Base-by-base conservation (phyloP, 2,888 invertebrate species). In the Tipula confusa region DNA sequence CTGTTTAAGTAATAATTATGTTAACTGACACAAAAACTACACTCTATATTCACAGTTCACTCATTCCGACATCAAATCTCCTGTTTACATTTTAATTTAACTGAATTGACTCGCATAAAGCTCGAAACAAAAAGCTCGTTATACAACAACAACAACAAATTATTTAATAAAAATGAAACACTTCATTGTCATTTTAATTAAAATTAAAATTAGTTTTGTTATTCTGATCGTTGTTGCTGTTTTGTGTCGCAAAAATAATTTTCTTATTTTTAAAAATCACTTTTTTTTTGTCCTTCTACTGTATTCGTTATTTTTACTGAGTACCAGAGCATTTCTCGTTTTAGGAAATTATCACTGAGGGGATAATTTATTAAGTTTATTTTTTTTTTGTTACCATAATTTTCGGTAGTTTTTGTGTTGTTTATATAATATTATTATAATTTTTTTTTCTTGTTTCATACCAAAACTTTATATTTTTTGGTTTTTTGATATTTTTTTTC, bases 301-400 rank as follows among this genome's bases (percentile, higher is more conserved):
- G n/a, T n/a, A n/a, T n/a, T 48, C 48, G 48, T 48, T 48, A 48
- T 48, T 48, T 24, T 24, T 64, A 7, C 24, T 18, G 24, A 24
- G 64, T 24, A 64, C 43, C n/a, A 48, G 24, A 64, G 9, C 6
- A 64, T 64, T 43, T 24, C 64, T n/a, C 7, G 64, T 64, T 64
- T 64, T 64, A 64, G 64, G 64, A 64, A 64, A 64, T 64, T 64
- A 64, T 64, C 64, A 64, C 64, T 64, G 64, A 64, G 24, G 64
- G 64, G 64, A 64, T 64, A 64, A 64, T 64, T 64, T 64, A 64
- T 64, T 18, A 64, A 64, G 64, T 64, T 64, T 64, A n/a, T n/a
- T n/a, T n/a, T n/a, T n/a, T n/a, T n/a, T n/a, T n/a, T n/a, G n/a
- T 64, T 24, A 43, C 64, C 64, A 24, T 64, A 64, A 24, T 64